phyloP scores from a whole-genome alignment of 2,113 vertebrate species.

The Lepisosteus osseus region DNA sequence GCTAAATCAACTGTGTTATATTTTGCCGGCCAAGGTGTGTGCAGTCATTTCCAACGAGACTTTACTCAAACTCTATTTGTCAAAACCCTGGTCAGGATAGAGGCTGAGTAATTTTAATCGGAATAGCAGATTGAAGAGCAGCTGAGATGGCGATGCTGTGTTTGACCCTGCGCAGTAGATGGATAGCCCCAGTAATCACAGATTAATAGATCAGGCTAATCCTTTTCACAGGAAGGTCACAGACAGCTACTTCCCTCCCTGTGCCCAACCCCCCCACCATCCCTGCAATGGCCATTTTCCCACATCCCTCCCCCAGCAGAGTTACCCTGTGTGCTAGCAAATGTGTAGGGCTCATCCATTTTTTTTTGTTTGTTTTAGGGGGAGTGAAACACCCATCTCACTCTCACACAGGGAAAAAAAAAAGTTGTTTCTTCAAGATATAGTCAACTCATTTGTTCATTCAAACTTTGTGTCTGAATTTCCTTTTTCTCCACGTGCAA shows the following conservation, averaged over 20 bases:
- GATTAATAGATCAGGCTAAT: constrained; percentile 69
- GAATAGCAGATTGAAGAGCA: not conserved
- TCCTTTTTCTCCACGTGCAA: no score
- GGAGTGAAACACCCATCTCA: no score
- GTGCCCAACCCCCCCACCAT: constrained; percentile 1
- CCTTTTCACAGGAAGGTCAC: constrained; percentile 57
- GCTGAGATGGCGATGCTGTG: constrained; percentile 14
- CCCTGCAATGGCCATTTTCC: constrained; percentile 13
- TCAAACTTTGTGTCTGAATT: no score
- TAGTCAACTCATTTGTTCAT: no score
- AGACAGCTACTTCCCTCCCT: constrained; percentile 41
- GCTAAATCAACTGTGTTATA: constrained; percentile 38
- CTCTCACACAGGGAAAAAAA: no score
- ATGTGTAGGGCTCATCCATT: no score
- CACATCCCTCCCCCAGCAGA: not conserved
- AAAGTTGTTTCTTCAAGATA: no score
- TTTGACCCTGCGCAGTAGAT: constrained; percentile 28
- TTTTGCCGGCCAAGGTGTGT: constrained; percentile 32
- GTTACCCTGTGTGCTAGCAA: no score
- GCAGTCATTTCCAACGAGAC: not conserved
- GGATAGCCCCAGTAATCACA: constrained; percentile 57
- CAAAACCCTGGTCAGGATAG: no score
- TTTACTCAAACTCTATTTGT: not conserved
- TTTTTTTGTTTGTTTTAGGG: no score
- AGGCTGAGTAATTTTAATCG: no score